Percentiles rank a stretch among this genome's conserved stretches.
These are phyloP conservation scores for Pseudolycoriella hygida DNA, from an alignment of 2,888 invertebrate species.

Conservation along the genomic window DNA sequence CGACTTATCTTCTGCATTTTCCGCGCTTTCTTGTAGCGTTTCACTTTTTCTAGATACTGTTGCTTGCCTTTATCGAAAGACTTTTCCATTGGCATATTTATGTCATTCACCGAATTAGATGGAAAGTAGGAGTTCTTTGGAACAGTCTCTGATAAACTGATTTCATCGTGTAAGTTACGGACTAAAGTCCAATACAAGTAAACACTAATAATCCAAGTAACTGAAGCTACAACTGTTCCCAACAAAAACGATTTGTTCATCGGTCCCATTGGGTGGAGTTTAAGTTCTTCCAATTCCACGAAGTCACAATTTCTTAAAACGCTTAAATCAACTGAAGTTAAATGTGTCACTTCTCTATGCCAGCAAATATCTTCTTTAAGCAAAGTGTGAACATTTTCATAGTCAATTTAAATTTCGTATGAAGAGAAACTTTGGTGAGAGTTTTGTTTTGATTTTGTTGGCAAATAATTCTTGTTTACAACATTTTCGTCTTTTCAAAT, in stretches of 20 bases:
- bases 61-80: not conserved
- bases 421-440: no score
- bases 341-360: no score
- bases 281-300: no score
- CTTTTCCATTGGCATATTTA: not conserved
- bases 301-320: no score
- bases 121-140: not conserved
- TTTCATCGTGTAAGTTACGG: slow-evolving; percentile 11
- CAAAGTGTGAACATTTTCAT: no score
- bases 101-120: not conserved
- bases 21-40: slow-evolving; percentile 7
- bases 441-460: no score
- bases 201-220: slow-evolving; percentile 55
- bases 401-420: no score
- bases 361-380: no score
- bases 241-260: slow-evolving; percentile 37
- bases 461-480: no score
- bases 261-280: not conserved
- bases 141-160: not conserved
- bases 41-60: slow-evolving; percentile 4
- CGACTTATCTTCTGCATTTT: slow-evolving; percentile 8
- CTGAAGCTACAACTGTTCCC: slow-evolving; percentile 54
- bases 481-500: no score
- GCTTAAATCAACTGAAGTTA: no score
- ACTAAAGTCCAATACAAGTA: slow-evolving; percentile 50